Conservation (phyloP, 2,113 vertebrate genomes). For the Entomyzon cyanotis region DNA sequence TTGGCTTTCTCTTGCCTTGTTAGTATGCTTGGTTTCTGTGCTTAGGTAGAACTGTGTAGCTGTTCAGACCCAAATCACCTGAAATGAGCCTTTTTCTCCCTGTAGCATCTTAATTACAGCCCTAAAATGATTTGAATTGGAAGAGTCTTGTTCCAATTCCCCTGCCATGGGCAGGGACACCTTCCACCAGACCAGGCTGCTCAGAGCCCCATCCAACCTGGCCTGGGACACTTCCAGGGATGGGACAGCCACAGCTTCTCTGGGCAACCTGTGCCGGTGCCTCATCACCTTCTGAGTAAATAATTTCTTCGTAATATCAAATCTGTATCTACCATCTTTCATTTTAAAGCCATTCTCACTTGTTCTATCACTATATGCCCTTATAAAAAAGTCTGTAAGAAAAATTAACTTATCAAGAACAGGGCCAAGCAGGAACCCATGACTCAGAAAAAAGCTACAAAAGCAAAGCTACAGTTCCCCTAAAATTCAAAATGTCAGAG, state of each 20-base stretch:
- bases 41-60: background rate
- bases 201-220: background rate
- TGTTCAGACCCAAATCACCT: background rate
- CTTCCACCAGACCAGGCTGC: background rate
- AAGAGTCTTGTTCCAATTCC: background rate
- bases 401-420: background rate
- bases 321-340: background rate
- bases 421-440: background rate
- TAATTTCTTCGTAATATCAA: background rate
- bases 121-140: background rate
- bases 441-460: background rate
- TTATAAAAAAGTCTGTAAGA: background rate
- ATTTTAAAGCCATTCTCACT: background rate
- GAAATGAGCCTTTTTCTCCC: background rate
- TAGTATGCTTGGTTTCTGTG: background rate
- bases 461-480: background rate
- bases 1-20: background rate
- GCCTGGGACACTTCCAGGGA: background rate
- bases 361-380: background rate
- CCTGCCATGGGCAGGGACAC: background rate
- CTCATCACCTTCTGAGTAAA: background rate
- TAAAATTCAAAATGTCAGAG: background rate
- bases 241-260: background rate
- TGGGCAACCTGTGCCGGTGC: background rate
- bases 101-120: background rate